These are phyloP conservation scores for Aricia agestis DNA, from an alignment of 1,140 invertebrate genomes.

Conservation along the genomic window DNA sequence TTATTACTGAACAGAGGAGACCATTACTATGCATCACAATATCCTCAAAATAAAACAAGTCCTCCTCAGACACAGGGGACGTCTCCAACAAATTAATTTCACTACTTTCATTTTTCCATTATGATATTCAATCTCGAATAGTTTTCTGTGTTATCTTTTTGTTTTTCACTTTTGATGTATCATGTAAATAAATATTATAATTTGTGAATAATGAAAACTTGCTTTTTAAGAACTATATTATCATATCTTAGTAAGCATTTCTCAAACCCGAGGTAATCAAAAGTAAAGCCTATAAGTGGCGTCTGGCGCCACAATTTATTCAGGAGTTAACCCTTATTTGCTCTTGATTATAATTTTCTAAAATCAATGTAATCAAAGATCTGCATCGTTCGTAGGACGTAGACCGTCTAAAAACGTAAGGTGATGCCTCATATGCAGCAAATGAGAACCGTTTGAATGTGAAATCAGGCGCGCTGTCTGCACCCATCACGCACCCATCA, in stretches of 20 bases:
- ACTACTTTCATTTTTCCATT: not conserved
- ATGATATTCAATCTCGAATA: not conserved
- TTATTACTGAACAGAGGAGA: not conserved
- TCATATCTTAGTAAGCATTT: too few species aligned
- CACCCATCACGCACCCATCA: not conserved
- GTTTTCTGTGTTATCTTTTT: not conserved
- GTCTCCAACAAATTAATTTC: not conserved
- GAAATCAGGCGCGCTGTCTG: not conserved
- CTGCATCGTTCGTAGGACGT: not conserved
- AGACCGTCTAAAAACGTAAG: not conserved
- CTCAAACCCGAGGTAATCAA: too few species aligned
- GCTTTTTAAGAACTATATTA: too few species aligned
- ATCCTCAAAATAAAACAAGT: not conserved
- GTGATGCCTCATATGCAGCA: not conserved
- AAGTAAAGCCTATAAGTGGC: too few species aligned
- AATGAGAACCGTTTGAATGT: not conserved
- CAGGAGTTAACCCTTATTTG: too few species aligned
- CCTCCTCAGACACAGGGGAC: not conserved
- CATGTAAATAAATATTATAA: not conserved
- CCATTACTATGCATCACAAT: slow-evolving; percentile 6
- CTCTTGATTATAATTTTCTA: not conserved
- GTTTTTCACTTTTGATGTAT: not conserved
- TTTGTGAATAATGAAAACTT: not conserved
- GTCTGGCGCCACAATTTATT: too few species aligned
- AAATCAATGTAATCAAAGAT: not conserved